Conservation (phyloP, 2,113 vertebrate genomes). For the Phalacrocorax carbo region DNA sequence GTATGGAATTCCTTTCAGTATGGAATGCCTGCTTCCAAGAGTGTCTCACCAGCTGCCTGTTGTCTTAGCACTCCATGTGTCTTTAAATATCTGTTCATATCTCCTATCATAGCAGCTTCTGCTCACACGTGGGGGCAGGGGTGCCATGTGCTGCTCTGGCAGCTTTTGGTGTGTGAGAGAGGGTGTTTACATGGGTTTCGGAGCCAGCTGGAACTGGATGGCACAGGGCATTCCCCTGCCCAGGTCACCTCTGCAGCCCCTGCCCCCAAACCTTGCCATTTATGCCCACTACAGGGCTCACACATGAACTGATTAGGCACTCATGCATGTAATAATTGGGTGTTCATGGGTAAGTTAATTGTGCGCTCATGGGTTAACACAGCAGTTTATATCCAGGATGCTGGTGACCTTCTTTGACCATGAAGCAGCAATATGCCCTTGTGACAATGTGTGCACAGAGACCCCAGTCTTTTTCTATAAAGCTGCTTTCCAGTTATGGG, state of each 20-base stretch:
- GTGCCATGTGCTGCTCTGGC: not conserved
- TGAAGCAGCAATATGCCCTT: too few relatives aligned
- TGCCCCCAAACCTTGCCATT: not conserved
- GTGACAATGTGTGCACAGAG: not conserved
- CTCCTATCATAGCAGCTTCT: not conserved
- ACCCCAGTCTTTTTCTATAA: not conserved
- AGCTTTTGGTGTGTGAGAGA: not conserved
- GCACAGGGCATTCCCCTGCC: not conserved
- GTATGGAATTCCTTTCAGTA: not conserved
- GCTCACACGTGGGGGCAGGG: not conserved
- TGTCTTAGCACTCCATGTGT: not conserved
- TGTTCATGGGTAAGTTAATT: not conserved
- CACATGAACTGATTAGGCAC: not conserved
- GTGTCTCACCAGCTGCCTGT: not conserved
- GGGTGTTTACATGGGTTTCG: not conserved
- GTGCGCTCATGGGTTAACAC: not conserved
- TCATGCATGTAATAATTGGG: not conserved
- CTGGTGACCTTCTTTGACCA: not conserved
- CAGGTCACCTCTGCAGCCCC: not conserved
- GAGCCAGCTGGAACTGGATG: not conserved
- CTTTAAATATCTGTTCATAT: not conserved
- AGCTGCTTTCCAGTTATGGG: not conserved
- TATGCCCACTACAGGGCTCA: not conserved
- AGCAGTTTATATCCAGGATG: not conserved
- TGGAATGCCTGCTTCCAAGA: not conserved